phyloP scores from a whole-genome alignment of 2,797 vertebrate species.

The Falco concolor region DNA sequence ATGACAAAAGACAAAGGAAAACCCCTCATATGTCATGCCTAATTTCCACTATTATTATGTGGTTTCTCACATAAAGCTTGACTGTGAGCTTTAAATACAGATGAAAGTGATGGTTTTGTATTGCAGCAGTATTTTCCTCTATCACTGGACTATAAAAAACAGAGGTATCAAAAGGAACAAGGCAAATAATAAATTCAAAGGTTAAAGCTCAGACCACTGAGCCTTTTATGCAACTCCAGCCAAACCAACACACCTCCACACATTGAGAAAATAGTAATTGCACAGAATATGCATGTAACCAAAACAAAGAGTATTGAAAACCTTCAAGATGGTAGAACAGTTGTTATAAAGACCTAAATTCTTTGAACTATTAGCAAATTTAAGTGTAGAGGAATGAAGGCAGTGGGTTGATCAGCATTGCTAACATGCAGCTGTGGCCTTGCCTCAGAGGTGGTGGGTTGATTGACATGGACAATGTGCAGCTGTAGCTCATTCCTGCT shows the following conservation, averaged over 20 bases:
- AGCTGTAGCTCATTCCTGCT: too few species aligned
- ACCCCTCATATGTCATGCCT: accelerated
- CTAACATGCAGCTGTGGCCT: too few species aligned
- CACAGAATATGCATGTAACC: background rate
- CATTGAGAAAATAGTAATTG: background rate
- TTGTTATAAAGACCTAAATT: background rate
- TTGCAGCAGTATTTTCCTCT: background rate
- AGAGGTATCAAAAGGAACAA: background rate
- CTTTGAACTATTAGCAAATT: background rate
- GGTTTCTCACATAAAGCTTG: background rate
- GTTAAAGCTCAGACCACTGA: background rate
- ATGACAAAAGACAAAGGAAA: background rate
- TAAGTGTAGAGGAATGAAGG: background rate
- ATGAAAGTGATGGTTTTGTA: background rate
- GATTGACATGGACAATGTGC: too few species aligned
- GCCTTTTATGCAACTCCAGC: background rate
- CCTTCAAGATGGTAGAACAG: background rate
- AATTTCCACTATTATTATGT: background rate
- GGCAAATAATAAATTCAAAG: background rate
- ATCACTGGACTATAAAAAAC: background rate
- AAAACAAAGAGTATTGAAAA: background rate
- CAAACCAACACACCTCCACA: background rate
- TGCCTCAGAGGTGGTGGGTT: too few species aligned
- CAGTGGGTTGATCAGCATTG: too few species aligned
- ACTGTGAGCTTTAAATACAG: background rate